Conservation (phyloP, 2,888 invertebrate genomes). For the Herminia tarsipennalis region DNA sequence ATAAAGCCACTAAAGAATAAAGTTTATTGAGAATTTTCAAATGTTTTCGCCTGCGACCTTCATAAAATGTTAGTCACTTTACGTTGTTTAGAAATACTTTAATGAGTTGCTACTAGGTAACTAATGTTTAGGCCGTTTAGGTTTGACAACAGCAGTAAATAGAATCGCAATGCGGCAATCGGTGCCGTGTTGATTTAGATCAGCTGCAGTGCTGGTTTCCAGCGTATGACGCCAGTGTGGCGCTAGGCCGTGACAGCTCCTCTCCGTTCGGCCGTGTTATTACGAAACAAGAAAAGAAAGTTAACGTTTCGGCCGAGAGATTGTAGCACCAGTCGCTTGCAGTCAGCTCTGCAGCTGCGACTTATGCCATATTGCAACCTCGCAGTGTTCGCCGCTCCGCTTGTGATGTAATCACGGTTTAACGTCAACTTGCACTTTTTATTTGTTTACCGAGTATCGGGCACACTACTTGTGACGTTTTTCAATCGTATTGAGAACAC, state of each 20-base stretch:
- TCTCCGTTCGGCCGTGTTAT: slow-evolving; percentile 71
- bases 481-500: slow-evolving; percentile 44
- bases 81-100: too few species aligned
- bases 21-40: too few species aligned
- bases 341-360: slow-evolving; percentile 45
- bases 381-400: slow-evolving; percentile 50
- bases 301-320: slow-evolving; percentile 69
- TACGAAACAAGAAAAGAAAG: slow-evolving; percentile 82
- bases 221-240: slow-evolving; percentile 47
- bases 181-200: not conserved
- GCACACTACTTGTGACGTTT: slow-evolving; percentile 36
- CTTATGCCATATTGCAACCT: slow-evolving; percentile 54
- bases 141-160: slow-evolving; percentile 7
- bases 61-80: too few species aligned
- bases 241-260: slow-evolving; percentile 58
- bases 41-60: too few species aligned
- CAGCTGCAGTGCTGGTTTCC: slow-evolving; percentile 46
- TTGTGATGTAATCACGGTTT: slow-evolving; percentile 58
- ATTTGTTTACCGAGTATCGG: slow-evolving; percentile 54
- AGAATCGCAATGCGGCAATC: slow-evolving; percentile 15
- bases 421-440: slow-evolving; percentile 62
- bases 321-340: slow-evolving; percentile 59
- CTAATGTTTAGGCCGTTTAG: slow-evolving; percentile 28
- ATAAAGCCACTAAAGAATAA: not conserved
- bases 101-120: slow-evolving; percentile 36